Evolutionary conservation across 1,140 invertebrate species (phyloP).

Genomic region (Colletes gigas): DNA sequence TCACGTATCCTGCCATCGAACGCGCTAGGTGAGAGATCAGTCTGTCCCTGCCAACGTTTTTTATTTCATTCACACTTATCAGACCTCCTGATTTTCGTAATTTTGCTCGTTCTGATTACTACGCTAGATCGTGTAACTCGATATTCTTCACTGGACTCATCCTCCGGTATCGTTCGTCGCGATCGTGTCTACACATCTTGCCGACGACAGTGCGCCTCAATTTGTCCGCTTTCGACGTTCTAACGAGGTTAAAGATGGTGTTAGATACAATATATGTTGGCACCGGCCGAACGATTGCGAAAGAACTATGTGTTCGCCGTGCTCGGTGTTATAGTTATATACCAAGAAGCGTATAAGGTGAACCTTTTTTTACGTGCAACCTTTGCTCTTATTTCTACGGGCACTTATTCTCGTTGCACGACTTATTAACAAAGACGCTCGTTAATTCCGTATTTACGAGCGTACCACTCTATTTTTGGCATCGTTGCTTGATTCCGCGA

Average conservation of each 20-base stretch:
- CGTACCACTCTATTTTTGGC: constrained; percentile 36
- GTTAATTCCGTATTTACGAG: constrained; percentile 31
- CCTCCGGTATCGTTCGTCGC: not conserved
- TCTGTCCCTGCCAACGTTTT: not conserved
- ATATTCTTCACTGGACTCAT: too few relatives aligned
- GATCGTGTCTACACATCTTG: too few relatives aligned
- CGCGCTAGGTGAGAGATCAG: constrained; percentile 9
- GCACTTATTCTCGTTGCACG: not conserved
- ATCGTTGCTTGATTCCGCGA: not conserved
- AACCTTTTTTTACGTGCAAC: constrained; percentile 14
- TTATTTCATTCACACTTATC: not conserved
- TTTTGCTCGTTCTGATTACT: too few relatives aligned
- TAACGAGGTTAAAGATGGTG: not conserved
- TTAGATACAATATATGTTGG: not conserved
- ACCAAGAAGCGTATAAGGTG: not conserved
- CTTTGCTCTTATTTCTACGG: constrained; percentile 41
- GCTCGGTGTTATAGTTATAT: too few relatives aligned
- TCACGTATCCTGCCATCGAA: not conserved
- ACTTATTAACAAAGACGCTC: constrained; percentile 12
- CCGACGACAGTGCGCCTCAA: too few relatives aligned
- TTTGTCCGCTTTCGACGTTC: not conserved
- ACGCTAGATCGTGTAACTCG: too few relatives aligned
- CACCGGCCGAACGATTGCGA: not conserved
- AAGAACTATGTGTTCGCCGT: too few relatives aligned
- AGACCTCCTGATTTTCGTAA: too few relatives aligned